Base-by-base conservation (phyloP, 2,797 vertebrate species). In the Acrossocheilus wenchowensis region DNA sequence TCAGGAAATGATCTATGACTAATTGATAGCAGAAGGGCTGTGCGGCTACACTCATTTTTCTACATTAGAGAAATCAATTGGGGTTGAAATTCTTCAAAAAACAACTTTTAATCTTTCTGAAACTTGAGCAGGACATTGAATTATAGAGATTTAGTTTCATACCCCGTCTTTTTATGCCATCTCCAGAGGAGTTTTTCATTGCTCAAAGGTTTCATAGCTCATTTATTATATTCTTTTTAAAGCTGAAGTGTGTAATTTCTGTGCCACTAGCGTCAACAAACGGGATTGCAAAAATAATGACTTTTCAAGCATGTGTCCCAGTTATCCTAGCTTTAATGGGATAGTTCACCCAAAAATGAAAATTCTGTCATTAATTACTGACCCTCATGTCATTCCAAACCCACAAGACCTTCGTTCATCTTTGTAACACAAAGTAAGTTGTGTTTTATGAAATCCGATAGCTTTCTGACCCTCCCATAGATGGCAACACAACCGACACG, bases 1-100 rank as follows among this genome's bases (percentile, higher is more conserved):
- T 88, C 78, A 90, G 89, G 84, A 90, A 92, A 91, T 90, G 26
- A 81, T 87, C 88, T 88, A 85, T 81, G 84, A 87, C 87, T 91
- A 89, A 91, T 91, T 89, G 88, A 57, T 45, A 77, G 68, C 79
- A 74, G 71, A 54, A 86, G 90, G 90, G 86, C 86, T 78, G 34
- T 48, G 36, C 71, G 26, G 78, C 45, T 39, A 43, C 45, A 66
- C 41, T 48, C 41, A 26, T 85, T 86, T 84, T 23, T 84, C 72
- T 43, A 45, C 14, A 78, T 85, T 82, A 71, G 7, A n/a, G 10
- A 23, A 60, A 34, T 54, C 78, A 57, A 74, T 64, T 80, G 50
- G 8, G 8, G 54, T 21, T 62, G 60, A 43, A 64, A 57, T 66
- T 75, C 4, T 5, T 19, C 7, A 3, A 41, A 8, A 54, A 39